Conservation (phyloP, 2,888 invertebrate species). For the Plutella xylostella region DNA sequence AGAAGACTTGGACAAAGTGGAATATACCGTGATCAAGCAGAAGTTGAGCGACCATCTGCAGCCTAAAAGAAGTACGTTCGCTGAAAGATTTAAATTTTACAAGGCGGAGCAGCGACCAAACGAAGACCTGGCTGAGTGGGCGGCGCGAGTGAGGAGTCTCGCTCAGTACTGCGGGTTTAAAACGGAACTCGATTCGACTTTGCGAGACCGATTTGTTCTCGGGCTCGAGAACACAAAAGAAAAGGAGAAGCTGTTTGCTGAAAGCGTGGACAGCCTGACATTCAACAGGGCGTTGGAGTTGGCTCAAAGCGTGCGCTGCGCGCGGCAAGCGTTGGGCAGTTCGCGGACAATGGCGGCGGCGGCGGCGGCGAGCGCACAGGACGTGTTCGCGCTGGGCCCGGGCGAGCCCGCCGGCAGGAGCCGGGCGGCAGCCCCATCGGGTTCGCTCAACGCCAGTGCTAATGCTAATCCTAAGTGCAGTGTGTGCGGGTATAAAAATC, state of each 20-base stretch:
- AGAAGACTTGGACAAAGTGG: slow-evolving; percentile 2
- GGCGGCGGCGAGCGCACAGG: background rate
- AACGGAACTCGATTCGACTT: slow-evolving; percentile 7
- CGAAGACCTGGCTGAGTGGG: slow-evolving; percentile 12
- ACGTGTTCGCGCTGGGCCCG: background rate
- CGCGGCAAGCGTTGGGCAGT: background rate
- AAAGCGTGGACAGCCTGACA: slow-evolving; percentile 13
- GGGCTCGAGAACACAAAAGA: slow-evolving; percentile 13
- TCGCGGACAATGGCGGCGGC: background rate
- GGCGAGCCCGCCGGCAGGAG: background rate
- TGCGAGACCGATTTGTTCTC: slow-evolving; percentile 17
- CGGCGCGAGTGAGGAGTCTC: slow-evolving; percentile 13
- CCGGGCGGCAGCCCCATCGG: background rate
- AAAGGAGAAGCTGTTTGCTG: slow-evolving; percentile 16
- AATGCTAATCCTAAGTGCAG: background rate
- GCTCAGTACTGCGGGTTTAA: slow-evolving; percentile 12
- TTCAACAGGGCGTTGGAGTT: slow-evolving; percentile 14
- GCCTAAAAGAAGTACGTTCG: slow-evolving; percentile 11
- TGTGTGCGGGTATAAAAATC: slow-evolving; percentile 12
- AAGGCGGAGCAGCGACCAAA: slow-evolving; percentile 11
- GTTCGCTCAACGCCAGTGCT: no score
- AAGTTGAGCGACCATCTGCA: slow-evolving; percentile 8
- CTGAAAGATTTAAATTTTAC: slow-evolving; percentile 12
- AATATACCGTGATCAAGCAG: background rate
- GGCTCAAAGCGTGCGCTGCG: slow-evolving; percentile 8